These are phyloP conservation scores for Helostoma temminkii DNA, from an alignment of 2,797 vertebrate species.

Conservation along the genomic window DNA sequence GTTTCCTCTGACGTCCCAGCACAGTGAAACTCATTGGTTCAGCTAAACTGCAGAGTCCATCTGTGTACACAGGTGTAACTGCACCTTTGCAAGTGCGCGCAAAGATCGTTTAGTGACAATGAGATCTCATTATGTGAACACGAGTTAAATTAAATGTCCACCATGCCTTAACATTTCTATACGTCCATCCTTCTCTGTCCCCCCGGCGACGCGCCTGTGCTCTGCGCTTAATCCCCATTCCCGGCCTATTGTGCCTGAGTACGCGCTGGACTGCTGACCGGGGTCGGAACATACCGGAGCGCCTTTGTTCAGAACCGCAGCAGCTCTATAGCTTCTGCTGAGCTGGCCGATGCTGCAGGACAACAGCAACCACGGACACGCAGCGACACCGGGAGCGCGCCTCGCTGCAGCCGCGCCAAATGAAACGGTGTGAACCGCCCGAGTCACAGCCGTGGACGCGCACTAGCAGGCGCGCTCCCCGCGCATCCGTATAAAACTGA, in stretches of 20 bases:
- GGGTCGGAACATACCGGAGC: conserved; percentile 78
- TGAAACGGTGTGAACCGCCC: background rate
- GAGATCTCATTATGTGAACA: background rate
- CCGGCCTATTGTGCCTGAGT: conserved; percentile 73
- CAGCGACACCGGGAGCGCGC: conserved; percentile 50
- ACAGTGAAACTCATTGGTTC: background rate
- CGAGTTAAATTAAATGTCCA: background rate
- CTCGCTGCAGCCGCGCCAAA: background rate
- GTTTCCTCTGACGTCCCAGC: too few species aligned
- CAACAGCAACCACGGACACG: conserved; percentile 55
- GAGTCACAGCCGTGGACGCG: conserved; percentile 36
- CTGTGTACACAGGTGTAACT: conserved; percentile 1
- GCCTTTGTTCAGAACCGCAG: conserved; percentile 70
- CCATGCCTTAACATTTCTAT: conserved; percentile 13
- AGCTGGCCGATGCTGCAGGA: conserved; percentile 70
- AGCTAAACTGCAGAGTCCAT: background rate
- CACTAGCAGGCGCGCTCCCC: conserved; percentile 40
- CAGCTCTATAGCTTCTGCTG: conserved; percentile 82
- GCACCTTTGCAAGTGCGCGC: background rate
- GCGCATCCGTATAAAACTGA: conserved; percentile 83
- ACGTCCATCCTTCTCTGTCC: background rate
- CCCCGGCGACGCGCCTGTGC: conserved; percentile 40
- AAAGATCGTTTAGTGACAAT: background rate
- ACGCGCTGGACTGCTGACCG: conserved; percentile 83
- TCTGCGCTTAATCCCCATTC: conserved; percentile 76